These are phyloP conservation scores for Eleginops maclovinus DNA, from an alignment of 2,113 vertebrate species.

Conservation along the genomic window DNA sequence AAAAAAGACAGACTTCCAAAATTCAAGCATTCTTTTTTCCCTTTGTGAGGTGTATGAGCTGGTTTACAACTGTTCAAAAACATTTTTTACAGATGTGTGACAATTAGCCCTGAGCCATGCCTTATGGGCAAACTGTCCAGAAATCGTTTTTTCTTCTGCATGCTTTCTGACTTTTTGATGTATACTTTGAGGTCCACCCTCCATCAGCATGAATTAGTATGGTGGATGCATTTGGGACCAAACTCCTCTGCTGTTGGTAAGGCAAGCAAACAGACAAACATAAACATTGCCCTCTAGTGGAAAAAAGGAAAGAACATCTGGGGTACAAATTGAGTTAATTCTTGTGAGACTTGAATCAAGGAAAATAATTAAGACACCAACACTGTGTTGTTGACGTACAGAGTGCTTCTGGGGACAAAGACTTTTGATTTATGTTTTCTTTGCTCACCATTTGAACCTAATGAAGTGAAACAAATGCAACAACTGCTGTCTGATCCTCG, in stretches of 20 bases:
- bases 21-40: neutral
- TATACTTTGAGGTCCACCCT: too few species aligned
- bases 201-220: neutral
- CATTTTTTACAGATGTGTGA: neutral
- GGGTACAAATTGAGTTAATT: neutral
- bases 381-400: neutral
- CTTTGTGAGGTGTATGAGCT: neutral
- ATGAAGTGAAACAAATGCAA: neutral
- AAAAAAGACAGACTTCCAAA: neutral
- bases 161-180: too few species aligned
- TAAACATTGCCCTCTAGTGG: constrained; percentile 67
- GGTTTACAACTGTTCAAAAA: neutral
- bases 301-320: neutral
- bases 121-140: too few species aligned
- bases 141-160: neutral
- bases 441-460: too few species aligned
- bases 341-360: neutral
- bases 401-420: neutral
- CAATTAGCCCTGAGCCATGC: neutral
- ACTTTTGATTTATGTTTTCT: neutral
- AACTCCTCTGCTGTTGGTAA: neutral
- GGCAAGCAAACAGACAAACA: neutral
- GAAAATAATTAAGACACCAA: neutral
- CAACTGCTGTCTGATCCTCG: neutral
- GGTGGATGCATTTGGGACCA: neutral